phyloP scores from a whole-genome alignment of 2,888 invertebrate species.

The Lasioglossum villosulum region DNA sequence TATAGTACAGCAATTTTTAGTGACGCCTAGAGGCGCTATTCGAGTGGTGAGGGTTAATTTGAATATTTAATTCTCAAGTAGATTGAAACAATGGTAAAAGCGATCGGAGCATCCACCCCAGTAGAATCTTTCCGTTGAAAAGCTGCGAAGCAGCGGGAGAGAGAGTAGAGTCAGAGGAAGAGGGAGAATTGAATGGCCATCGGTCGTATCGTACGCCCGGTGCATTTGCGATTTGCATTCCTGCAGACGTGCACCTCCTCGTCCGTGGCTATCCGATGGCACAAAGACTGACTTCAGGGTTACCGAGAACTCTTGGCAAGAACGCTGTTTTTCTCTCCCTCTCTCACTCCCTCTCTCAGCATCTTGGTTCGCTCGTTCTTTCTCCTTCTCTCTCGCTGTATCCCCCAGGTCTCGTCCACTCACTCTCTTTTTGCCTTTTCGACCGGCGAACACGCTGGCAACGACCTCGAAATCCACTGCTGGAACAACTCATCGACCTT shows the following conservation, averaged over 20 bases:
- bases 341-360: constrained; percentile 25
- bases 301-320: constrained; percentile 68
- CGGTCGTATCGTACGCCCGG: constrained; percentile 53
- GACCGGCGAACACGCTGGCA: constrained; percentile 56
- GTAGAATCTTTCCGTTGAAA: neutral
- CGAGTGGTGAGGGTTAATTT: too few species aligned
- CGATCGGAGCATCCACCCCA: neutral
- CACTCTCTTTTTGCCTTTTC: constrained; percentile 66
- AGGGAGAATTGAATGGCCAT: constrained; percentile 35
- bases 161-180: constrained; percentile 1
- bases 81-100: neutral
- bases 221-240: constrained; percentile 73
- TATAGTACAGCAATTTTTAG: too few species aligned
- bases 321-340: constrained; percentile 61
- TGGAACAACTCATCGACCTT: constrained; percentile 70
- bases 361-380: constrained; percentile 20
- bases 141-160: neutral
- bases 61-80: neutral
- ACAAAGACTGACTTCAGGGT: constrained; percentile 77
- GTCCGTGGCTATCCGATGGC: constrained; percentile 66
- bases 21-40: too few species aligned
- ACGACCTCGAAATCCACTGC: constrained; percentile 71
- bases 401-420: neutral
- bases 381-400: constrained; percentile 4
- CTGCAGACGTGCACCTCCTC: constrained; percentile 67